Conservation (phyloP, 2,888 invertebrate species). For the Apocheima hispidaria region DNA sequence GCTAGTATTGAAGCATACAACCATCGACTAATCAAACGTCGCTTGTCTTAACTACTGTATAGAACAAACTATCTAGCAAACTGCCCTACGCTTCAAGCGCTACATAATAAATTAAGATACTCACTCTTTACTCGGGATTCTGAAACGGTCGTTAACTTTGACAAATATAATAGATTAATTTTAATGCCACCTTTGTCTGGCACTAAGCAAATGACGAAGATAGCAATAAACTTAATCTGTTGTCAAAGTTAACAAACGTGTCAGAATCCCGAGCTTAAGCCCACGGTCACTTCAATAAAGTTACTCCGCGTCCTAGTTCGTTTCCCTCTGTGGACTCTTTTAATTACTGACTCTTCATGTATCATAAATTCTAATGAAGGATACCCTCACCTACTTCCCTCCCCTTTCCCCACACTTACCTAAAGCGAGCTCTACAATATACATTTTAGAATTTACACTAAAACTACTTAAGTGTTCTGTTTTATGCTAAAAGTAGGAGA, state of each 20-base stretch:
- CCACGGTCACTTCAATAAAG: slow-evolving; percentile 15
- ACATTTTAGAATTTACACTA: slow-evolving; percentile 26
- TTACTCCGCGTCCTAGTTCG: slow-evolving; percentile 12
- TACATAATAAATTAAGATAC: slow-evolving; percentile 9
- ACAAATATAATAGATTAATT: too few species aligned
- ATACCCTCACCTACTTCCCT: background rate
- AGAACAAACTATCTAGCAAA: too few species aligned
- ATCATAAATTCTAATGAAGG: slow-evolving; percentile 31
- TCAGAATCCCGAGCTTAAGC: too few species aligned
- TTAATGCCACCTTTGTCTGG: too few species aligned
- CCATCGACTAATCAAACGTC: too few species aligned
- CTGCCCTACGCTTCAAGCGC: background rate
- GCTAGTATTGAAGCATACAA: too few species aligned
- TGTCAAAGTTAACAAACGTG: too few species aligned
- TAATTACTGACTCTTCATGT: slow-evolving; percentile 19
- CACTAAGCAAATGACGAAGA: too few species aligned
- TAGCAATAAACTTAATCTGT: too few species aligned
- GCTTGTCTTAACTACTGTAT: too few species aligned
- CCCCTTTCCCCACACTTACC: background rate
- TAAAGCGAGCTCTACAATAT: slow-evolving; percentile 17
- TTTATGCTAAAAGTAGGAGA: slow-evolving; percentile 7
- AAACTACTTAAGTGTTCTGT: slow-evolving; percentile 18
- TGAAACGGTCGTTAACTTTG: too few species aligned
- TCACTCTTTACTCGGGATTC: too few species aligned
- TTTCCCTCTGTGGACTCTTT: slow-evolving; percentile 23